Evolutionary conservation across 92 coral and sea anemone genomes (phyloP), one percentile per base, ranked within the genome.

Genomic region (Umimayanthus chanpuru): DNA sequence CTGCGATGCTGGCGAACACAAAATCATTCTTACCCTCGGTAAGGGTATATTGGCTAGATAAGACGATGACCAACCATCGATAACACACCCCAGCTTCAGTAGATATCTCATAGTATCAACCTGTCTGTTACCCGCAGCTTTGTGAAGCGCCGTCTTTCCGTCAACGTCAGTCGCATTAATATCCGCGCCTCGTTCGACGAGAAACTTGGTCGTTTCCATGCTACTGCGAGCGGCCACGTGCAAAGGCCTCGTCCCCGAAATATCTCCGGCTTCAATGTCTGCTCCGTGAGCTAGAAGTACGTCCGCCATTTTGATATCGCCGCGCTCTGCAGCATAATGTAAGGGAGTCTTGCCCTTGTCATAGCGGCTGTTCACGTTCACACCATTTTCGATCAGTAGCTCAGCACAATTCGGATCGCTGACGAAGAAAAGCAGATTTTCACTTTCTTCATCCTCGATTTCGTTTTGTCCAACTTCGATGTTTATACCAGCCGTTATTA

Each of bases 291-390:
- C 61, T 70, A 83, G 74, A 44, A 83, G 87, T 29, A 83, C 87
- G 6, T 70, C 77, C 9, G 78, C 87, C 77, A 83, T 83, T 83
- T 68, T 70, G 40, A 83, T 70, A 70, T 83, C 87, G 50, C 87
- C 87, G 25, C 87, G 87, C 77, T 83, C 87, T 67, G 77, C 78
- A 15, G 87, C 87, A 40, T 83, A 83, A 72, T 83, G 87, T 43
- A 83, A 78, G 6, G 87, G 36, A 28, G 87, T 83, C 30, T 68
- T 83, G 1, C 76, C 78, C 41, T 83, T 83, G 50, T 83, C 87
- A 47, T 83, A 83, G 77, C 87, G 87, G 20, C 77, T 40, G 55
- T 83, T 68, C 26, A 83, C 87, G 5, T 68, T 21, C 25, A 83
- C 28, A 55, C 87, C 87, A 29, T 67, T 25, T 20, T 82, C 77